These are phyloP conservation scores for Digitonthophagus gazella DNA, from an alignment of 2,888 invertebrate genomes.

Conservation along the genomic window DNA sequence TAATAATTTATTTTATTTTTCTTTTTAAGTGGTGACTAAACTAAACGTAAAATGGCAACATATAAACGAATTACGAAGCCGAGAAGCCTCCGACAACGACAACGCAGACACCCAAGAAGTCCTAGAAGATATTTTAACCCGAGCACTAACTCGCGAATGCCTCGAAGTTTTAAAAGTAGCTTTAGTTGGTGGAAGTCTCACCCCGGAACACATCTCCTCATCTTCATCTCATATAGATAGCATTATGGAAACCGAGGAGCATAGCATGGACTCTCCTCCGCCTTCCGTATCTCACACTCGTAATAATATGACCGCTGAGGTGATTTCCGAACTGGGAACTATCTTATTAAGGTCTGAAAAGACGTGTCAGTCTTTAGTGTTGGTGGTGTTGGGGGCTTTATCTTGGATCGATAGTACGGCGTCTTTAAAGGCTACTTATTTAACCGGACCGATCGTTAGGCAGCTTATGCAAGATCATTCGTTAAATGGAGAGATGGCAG, in stretches of 20 bases:
- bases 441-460: constrained; percentile 70
- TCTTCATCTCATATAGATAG: too few relatives aligned
- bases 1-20: constrained; percentile 5
- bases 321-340: constrained; percentile 78
- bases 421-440: constrained; percentile 74
- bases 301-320: constrained; percentile 60
- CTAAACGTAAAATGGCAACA: constrained; percentile 78
- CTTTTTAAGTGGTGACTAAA: constrained; percentile 61
- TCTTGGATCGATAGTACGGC: constrained; percentile 85
- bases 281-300: constrained; percentile 49
- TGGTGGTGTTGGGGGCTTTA: constrained; percentile 65
- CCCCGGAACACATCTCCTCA: constrained; percentile 52
- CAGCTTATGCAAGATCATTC: constrained; percentile 64
- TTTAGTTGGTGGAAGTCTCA: constrained; percentile 66
- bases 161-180: constrained; percentile 76
- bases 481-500: constrained; percentile 65
- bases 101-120: constrained; percentile 78
- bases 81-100: constrained; percentile 71
- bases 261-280: constrained; percentile 68
- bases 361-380: constrained; percentile 63
- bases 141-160: constrained; percentile 84
- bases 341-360: constrained; percentile 66
- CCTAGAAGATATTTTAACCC: constrained; percentile 80
- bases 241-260: constrained; percentile 65
- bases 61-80: constrained; percentile 72